A percentile compares a stretch with the other conserved stretches of the same genome.
Evolutionary conservation across 1,140 invertebrate species (phyloP).

Genomic region (Pantala flavescens): DNA sequence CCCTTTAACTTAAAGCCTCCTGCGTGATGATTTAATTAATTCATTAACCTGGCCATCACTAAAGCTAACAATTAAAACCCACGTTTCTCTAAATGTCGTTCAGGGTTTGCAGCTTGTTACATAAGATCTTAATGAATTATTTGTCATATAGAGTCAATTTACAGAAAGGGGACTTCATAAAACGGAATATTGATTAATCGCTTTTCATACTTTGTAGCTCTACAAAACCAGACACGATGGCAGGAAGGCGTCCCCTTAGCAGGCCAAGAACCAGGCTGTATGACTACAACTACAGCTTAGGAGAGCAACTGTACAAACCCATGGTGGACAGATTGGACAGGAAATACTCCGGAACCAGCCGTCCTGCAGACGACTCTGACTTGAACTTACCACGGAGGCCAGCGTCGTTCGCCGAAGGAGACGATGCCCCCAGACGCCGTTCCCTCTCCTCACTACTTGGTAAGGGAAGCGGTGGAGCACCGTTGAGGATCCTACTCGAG

Average conservation of each 20-base stretch:
- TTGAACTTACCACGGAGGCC: slow-evolving; percentile 28
- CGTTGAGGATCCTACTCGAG: slow-evolving; percentile 11
- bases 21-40: no score
- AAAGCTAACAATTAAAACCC: no score
- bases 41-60: no score
- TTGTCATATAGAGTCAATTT: no score
- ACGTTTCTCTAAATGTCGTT: no score
- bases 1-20: no score
- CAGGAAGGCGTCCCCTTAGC: slow-evolving; percentile 34
- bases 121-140: no score
- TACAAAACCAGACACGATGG: neutral
- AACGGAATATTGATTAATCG: no score
- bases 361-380: slow-evolving; percentile 35
- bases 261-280: slow-evolving; percentile 64
- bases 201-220: neutral
- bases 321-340: slow-evolving; percentile 61
- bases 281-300: slow-evolving; percentile 68
- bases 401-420: slow-evolving; percentile 13
- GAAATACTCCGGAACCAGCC: slow-evolving; percentile 48
- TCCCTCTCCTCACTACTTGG: slow-evolving; percentile 34
- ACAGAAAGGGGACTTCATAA: no score
- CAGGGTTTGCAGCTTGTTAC: no score
- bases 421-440: slow-evolving; percentile 26
- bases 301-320: slow-evolving; percentile 64
- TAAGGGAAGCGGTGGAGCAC: slow-evolving; percentile 17